These are phyloP conservation scores for Stramonita haemastoma DNA, from an alignment of 2,888 invertebrate species.

Conservation along the genomic window DNA sequence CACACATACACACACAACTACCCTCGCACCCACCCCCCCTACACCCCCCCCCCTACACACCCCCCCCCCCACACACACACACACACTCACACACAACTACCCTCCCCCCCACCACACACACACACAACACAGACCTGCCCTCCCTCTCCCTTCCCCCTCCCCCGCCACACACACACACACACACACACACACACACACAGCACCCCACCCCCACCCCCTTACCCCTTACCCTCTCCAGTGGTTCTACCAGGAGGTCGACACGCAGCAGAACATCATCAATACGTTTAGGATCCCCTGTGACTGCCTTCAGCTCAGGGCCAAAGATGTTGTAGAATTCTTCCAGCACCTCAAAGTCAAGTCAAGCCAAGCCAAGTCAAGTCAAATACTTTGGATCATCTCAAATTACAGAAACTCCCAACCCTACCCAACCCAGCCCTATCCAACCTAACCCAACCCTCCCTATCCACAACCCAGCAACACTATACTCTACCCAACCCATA, in stretches of 20 bases:
- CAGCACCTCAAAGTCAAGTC: conserved; percentile 81
- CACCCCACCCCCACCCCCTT: too few species aligned
- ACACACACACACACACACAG: too few species aligned
- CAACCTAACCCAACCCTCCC: too few species aligned
- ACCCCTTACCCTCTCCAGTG: conserved; percentile 75
- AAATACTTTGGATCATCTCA: neutral
- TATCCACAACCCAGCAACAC: too few species aligned
- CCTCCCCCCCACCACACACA: neutral
- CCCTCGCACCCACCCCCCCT: too few species aligned
- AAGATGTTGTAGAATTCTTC: conserved; percentile 94
- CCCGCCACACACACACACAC: too few species aligned
- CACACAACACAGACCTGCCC: conserved; percentile 33
- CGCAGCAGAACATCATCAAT: conserved; percentile 90
- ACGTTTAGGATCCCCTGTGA: conserved; percentile 90
- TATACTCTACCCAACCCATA: too few species aligned
- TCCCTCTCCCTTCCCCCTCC: too few species aligned
- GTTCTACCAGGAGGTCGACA: conserved; percentile 86
- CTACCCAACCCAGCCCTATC: neutral
- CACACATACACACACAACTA: too few species aligned
- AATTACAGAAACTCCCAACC: neutral
- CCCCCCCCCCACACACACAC: neutral
- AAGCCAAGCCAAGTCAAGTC: neutral
- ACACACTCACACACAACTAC: neutral
- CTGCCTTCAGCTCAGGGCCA: conserved; percentile 89
- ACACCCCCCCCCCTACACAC: too few species aligned